A percentile compares a stretch with the other conserved stretches of the same genome.
phyloP scores from a whole-genome alignment of 2,113 vertebrate species.

The Muntiacus muntjak region DNA sequence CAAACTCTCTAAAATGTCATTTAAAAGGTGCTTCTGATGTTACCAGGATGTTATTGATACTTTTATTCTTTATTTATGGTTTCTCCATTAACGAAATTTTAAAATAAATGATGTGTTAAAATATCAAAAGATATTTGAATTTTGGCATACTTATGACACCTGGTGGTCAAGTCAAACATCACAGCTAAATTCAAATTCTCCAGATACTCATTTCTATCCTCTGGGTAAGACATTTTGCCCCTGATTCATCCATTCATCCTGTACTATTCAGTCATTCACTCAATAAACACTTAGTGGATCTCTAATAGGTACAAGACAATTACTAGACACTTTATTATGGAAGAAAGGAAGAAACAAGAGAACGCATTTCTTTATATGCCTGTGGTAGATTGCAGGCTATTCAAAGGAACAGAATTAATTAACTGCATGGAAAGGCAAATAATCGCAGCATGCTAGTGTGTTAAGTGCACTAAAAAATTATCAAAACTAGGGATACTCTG shows the following conservation, averaged over 20 bases:
- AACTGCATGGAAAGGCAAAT: background rate
- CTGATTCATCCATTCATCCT: background rate
- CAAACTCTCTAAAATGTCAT: background rate
- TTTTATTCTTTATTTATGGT: slow-evolving; percentile 4
- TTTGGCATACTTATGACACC: slow-evolving; percentile 32
- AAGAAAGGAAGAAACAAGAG: background rate
- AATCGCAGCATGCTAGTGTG: background rate
- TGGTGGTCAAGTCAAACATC: slow-evolving; percentile 40
- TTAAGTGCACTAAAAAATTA: background rate
- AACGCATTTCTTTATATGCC: background rate
- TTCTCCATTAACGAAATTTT: slow-evolving; percentile 25
- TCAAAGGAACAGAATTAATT: background rate
- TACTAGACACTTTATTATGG: background rate
- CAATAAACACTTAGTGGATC: background rate
- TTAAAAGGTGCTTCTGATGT: background rate
- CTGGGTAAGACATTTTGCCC: background rate
- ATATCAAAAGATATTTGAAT: background rate
- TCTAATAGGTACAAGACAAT: background rate
- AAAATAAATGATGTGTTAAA: slow-evolving; percentile 25
- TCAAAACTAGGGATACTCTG: background rate
- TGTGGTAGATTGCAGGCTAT: background rate
- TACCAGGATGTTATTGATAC: background rate
- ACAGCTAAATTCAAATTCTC: background rate
- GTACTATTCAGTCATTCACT: background rate
- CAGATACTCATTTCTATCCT: background rate